These are phyloP conservation scores for Drosophila eugracilis DNA, from an alignment of 1,140 invertebrate species.

Conservation along the genomic window DNA sequence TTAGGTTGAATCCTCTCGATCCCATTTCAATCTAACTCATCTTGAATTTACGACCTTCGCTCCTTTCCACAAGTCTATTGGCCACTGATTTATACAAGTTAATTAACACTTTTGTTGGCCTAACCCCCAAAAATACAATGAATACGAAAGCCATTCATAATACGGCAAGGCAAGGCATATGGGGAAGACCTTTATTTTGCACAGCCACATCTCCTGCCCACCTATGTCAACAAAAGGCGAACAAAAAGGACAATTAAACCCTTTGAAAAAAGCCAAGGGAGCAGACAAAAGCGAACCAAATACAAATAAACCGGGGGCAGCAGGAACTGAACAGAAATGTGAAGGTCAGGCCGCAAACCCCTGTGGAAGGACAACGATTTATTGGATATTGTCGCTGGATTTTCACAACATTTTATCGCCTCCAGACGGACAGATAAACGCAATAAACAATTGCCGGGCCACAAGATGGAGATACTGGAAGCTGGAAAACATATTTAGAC, in stretches of 20 bases:
- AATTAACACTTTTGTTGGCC: slow-evolving; percentile 72
- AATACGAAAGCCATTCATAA: slow-evolving; percentile 40
- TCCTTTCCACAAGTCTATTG: slow-evolving; percentile 44
- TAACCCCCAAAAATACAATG: slow-evolving; percentile 46
- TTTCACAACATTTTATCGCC: slow-evolving; percentile 76
- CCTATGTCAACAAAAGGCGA: slow-evolving; percentile 68
- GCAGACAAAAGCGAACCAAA: slow-evolving; percentile 60
- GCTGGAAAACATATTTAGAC: slow-evolving; percentile 61
- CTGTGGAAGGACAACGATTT: slow-evolving; percentile 52
- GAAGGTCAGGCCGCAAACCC: slow-evolving; percentile 55
- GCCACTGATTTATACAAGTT: slow-evolving; percentile 77
- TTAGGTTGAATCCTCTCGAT: slow-evolving; percentile 5
- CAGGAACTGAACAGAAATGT: slow-evolving; percentile 25
- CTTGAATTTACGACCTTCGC: slow-evolving; percentile 32
- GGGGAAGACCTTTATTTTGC: slow-evolving; percentile 17
- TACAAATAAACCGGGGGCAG: slow-evolving; percentile 53
- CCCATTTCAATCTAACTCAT: slow-evolving; percentile 29
- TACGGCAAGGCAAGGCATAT: slow-evolving; percentile 11
- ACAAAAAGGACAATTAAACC: slow-evolving; percentile 81
- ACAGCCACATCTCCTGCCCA: slow-evolving; percentile 20
- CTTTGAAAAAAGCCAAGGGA: slow-evolving; percentile 56
- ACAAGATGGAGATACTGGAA: background rate
- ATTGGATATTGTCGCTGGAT: slow-evolving; percentile 79
- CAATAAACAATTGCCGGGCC: slow-evolving; percentile 68
- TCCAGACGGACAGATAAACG: slow-evolving; percentile 69